Base-by-base conservation (phyloP, 2,888 invertebrate genomes). In the Ligdia adustata region DNA sequence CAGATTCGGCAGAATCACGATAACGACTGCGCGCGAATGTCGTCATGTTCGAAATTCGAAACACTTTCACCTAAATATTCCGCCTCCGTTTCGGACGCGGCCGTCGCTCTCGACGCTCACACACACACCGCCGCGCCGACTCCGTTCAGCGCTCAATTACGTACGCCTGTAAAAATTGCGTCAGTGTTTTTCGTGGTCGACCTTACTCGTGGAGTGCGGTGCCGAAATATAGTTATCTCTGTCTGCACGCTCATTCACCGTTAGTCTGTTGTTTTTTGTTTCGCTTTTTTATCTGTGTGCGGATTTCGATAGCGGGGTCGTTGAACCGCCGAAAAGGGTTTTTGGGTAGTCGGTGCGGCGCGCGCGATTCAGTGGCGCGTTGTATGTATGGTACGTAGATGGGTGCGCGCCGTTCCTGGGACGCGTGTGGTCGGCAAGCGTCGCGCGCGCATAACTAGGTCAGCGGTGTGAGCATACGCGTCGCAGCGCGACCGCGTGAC, bases 21-120 rank as follows among this genome's bases (percentile, higher is more conserved):
- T 90, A 90, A 90, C 87, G 86, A 90, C 90, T 90, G 90, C 85
- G 87, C 89, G 86, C 88, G 75, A 89, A 89, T 90, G 89, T 90
- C 88, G 89, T 89, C 88, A 89, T 88, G 87, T n/a, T 81, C 89
- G 89, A 90, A 90, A 90, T 90, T 90, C 85, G 90, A 90, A 90
- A 90, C 88, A 90, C 90, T 90, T 90, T 90, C 90, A 89, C 90
- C 90, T 90, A 90, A 90, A 90, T 90, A 90, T 90, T 88, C 89
- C 87, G 89, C 79, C 88, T 87, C 86, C 76, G 88, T 84, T 89
- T 89, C 86, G 87, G 84, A 87, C 88, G 87, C 89, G 89, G 89
- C 85, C 88, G 88, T 87, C 88, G 89, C 86, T 88, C 89, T 88
- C 88, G 78, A 80, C 84, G 75, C 82, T 76, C 89, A 88, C 90